Percentiles rank a stretch among this genome's conserved stretches.
Conservation (phyloP, 2,797 vertebrate species). For the Thaleichthys pacificus region DNA sequence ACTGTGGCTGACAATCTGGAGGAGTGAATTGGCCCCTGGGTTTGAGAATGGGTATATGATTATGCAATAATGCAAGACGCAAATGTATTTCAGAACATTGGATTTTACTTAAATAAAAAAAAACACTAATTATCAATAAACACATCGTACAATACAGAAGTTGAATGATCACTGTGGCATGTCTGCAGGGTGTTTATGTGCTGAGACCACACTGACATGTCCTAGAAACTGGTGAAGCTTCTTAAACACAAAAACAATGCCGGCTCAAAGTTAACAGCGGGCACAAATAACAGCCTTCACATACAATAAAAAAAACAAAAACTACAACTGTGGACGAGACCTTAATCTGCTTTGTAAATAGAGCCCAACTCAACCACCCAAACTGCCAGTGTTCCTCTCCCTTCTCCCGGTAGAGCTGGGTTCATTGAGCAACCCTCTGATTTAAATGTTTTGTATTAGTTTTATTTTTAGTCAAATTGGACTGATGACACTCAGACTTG, state of each 20-base stretch:
- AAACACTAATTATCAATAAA: constrained; percentile 46
- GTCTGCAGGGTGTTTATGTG: constrained; percentile 21
- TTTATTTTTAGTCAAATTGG: not conserved
- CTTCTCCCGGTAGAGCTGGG: not conserved
- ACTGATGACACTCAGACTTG: constrained; percentile 10
- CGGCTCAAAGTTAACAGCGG: not conserved
- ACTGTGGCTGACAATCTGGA: too few relatives aligned
- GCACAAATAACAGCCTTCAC: constrained; percentile 27
- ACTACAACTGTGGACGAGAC: not conserved
- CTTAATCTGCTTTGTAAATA: constrained; percentile 19
- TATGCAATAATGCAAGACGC: not conserved
- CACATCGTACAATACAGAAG: constrained; percentile 64
- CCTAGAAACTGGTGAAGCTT: not conserved
- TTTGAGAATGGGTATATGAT: too few relatives aligned
- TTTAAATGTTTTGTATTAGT: not conserved
- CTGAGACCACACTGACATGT: not conserved
- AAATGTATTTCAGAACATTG: constrained; percentile 38
- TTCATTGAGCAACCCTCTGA: not conserved
- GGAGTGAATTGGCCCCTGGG: too few relatives aligned
- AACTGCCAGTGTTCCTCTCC: not conserved
- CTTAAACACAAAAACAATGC: constrained; percentile 1
- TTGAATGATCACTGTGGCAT: constrained; percentile 20
- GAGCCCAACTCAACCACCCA: constrained; percentile 4
- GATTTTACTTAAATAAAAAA: constrained; percentile 67
- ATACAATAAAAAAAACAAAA: constrained; percentile 10